Evolutionary conservation across 2,888 invertebrate genomes (phyloP).

Genomic region (Aspidiotus destructor): DNA sequence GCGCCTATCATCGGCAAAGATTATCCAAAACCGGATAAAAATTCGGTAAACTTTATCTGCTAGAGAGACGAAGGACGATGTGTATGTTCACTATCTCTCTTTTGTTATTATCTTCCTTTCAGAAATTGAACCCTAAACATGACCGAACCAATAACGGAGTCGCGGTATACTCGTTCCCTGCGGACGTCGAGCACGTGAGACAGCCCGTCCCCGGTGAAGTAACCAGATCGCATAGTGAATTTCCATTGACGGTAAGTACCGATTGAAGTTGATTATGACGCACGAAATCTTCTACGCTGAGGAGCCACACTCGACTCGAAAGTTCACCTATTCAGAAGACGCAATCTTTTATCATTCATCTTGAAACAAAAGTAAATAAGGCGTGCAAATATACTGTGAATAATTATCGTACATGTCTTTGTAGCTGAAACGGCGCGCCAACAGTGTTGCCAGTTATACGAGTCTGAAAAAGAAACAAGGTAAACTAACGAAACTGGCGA

Average conservation of each 20-base stretch:
- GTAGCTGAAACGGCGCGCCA: too few species aligned
- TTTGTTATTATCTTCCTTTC: too few species aligned
- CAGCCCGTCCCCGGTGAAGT: not conserved
- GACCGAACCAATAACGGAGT: conserved; percentile 16
- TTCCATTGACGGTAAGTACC: not conserved
- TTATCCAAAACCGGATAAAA: not conserved
- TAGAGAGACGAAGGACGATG: too few species aligned
- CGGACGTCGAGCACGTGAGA: not conserved
- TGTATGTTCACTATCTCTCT: too few species aligned
- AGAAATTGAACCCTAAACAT: too few species aligned
- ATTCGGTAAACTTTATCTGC: too few species aligned
- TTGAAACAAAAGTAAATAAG: too few species aligned
- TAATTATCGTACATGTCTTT: too few species aligned
- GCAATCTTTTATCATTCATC: too few species aligned
- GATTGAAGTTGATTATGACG: not conserved
- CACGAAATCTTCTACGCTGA: not conserved
- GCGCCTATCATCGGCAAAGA: conserved; percentile 8
- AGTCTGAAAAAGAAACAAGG: conserved; percentile 8
- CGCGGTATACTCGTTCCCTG: conserved; percentile 8
- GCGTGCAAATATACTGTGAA: too few species aligned
- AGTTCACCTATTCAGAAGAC: too few species aligned
- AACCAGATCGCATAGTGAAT: conserved; percentile 1
- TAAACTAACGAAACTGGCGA: conserved; percentile 52
- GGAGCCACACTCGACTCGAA: too few species aligned
- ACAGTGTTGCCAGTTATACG: conserved; percentile 12